These are phyloP conservation scores for Eucidaris tribuloides DNA, from an alignment of 35 echinoderm and acorn worm genomes.

Conservation along the genomic window DNA sequence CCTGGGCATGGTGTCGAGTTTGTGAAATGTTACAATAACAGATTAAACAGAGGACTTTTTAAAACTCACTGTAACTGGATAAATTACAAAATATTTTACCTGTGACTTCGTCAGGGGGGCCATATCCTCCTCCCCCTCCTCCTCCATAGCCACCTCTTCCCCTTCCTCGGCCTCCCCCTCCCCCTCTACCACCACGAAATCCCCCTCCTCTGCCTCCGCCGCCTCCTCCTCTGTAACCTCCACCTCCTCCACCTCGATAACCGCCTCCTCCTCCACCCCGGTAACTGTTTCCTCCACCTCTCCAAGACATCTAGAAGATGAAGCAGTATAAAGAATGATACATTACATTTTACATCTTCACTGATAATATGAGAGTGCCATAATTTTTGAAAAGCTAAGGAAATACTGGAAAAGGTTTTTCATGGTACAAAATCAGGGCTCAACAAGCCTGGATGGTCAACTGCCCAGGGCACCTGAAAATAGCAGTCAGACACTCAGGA, in stretches of 20 bases:
- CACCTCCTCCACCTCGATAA: constrained; percentile 44
- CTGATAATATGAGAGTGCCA: too few relatives aligned
- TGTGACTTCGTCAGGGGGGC: constrained; percentile 83
- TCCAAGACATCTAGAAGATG: constrained; percentile 24
- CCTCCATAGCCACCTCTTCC: constrained; percentile 34
- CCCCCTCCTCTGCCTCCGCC: constrained; percentile 28
- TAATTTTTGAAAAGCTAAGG: too few relatives aligned
- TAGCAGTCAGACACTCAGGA: too few relatives aligned
- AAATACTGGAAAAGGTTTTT: too few relatives aligned
- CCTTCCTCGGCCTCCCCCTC: constrained; percentile 19
- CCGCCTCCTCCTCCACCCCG: constrained; percentile 30
- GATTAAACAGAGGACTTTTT: neutral
- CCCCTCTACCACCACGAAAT: constrained; percentile 33
- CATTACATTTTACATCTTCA: too few relatives aligned
- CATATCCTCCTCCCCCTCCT: constrained; percentile 55
- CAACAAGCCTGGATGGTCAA: too few relatives aligned
- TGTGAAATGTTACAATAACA: neutral
- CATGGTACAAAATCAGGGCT: too few relatives aligned
- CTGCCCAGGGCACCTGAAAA: too few relatives aligned
- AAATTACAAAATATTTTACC: constrained; percentile 45
- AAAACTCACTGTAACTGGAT: neutral
- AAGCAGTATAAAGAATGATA: too few relatives aligned
- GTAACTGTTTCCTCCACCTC: too few relatives aligned
- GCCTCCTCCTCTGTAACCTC: constrained; percentile 35
- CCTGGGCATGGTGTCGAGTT: neutral